phyloP scores from a whole-genome alignment of 1,140 invertebrate genomes.

The Cotesia chilonis region DNA sequence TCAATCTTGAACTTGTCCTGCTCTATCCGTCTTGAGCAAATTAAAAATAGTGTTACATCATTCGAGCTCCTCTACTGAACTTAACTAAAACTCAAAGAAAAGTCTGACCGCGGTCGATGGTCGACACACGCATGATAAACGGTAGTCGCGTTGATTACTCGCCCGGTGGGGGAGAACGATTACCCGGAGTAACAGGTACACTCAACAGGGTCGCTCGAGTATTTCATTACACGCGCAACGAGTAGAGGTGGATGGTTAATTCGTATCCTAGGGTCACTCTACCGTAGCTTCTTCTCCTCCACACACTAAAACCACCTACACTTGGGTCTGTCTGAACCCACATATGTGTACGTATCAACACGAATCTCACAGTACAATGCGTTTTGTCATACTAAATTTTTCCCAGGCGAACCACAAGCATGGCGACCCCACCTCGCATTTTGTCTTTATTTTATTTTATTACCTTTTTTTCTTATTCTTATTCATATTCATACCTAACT shows the following conservation, averaged over 20 bases:
- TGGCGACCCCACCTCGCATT: constrained; percentile 56
- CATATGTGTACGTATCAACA: constrained; percentile 13
- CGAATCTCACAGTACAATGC: constrained; percentile 39
- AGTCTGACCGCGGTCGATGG: no score
- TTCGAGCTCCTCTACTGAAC: constrained; percentile 37
- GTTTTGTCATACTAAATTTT: constrained; percentile 44
- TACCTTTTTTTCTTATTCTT: constrained; percentile 25
- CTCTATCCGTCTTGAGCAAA: neutral
- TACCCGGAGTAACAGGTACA: constrained; percentile 54
- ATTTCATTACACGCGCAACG: constrained; percentile 44
- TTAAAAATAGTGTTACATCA: constrained; percentile 19
- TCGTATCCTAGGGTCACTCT: constrained; percentile 62
- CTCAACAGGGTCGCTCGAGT: constrained; percentile 39
- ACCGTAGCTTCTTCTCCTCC: constrained; percentile 57
- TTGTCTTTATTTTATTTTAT: constrained; percentile 37
- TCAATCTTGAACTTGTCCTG: no score
- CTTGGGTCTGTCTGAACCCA: neutral
- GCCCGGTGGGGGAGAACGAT: constrained; percentile 40
- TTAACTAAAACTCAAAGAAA: constrained; percentile 4
- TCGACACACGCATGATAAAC: constrained; percentile 32
- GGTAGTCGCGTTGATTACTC: neutral
- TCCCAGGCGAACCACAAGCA: constrained; percentile 65
- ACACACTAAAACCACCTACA: no score
- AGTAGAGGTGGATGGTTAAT: constrained; percentile 54
- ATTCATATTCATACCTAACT: constrained; percentile 11